Percentiles rank a stretch among this genome's conserved stretches.
Evolutionary conservation across 2,113 vertebrate species (phyloP).

Genomic region (Scalopus aquaticus): DNA sequence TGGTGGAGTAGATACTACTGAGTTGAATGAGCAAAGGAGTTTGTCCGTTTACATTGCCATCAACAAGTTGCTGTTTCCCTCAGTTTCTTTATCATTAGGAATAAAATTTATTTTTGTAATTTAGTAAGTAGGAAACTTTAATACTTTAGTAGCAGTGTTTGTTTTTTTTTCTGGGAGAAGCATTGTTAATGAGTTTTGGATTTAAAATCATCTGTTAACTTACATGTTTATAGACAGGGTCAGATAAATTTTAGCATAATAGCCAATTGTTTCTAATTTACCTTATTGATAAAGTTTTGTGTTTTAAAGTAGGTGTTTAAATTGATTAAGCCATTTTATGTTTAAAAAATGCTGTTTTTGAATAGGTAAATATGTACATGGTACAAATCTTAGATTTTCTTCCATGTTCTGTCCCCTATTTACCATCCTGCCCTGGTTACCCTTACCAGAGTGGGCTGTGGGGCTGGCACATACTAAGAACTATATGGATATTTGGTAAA

Average conservation of each 20-base stretch:
- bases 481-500: not conserved
- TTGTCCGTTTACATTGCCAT: not conserved
- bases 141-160: not conserved
- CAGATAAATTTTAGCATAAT: not conserved
- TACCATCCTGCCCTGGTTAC: not conserved
- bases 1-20: too few species aligned
- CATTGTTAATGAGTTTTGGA: not conserved
- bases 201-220: not conserved
- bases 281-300: not conserved
- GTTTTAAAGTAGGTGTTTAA: not conserved
- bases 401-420: not conserved
- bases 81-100: not conserved
- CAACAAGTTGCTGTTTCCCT: not conserved
- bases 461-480: not conserved
- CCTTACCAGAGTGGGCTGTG: not conserved
- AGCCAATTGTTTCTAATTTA: not conserved
- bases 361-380: rapidly evolving
- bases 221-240: not conserved
- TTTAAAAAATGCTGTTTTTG: not conserved
- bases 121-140: not conserved
- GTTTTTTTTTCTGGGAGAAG: not conserved
- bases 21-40: not conserved
- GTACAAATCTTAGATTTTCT: not conserved
- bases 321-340: constrained; percentile 9
- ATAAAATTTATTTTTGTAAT: not conserved